Evolutionary conservation across 2,113 vertebrate species (phyloP), one percentile per base, ranked within the genome.

Genomic region (Manacus vitellinus): DNA sequence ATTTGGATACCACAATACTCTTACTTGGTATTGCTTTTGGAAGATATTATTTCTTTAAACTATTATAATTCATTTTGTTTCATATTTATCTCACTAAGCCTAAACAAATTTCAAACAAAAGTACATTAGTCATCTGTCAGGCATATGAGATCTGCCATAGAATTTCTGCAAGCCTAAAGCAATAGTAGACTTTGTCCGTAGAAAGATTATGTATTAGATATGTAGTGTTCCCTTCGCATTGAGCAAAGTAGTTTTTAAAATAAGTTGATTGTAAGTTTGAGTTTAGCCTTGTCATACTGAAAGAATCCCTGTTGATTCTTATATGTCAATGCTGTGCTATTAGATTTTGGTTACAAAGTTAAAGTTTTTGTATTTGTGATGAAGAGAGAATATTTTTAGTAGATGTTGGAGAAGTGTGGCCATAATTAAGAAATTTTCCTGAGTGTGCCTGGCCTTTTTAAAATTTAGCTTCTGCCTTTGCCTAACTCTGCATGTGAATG

Each of bases 51-150:
- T 94, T 98, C 95, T 97, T 97, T 96, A 97, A 98, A 98, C 86
- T 85, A 93, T 98, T 97, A 95, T 96, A 97, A 97, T 97, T 98
- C 72, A 95, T 97, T 98, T 98, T 98, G 93, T 94, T 98, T 97
- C 97, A 94, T 97, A 97, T 98, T 97, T 98, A 97, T 98, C 97
- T 98, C 94, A 94, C 96, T 94, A 97, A 97, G 92, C 94, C 95
- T 97, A 98, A 98, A 97, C 96, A 97, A 96, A 97, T 98, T 97
- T 97, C 91, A 96, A 92, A 94, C 94, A 96, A 93, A 97, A 98
- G 92, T 97, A 78, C 97, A 98, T 98, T 97, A 97, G 97, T 97
- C 97, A 95, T 89, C 93, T 97, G 96, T 97, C 98, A 98, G 95
- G 90, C 86, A 85, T 78, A 90, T 92, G 96, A 95, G 93, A 79